A percentile compares a stretch with the other conserved stretches of the same genome.
Evolutionary conservation across 2,888 invertebrate genomes (phyloP).

Genomic region (Melipona bicolor): DNA sequence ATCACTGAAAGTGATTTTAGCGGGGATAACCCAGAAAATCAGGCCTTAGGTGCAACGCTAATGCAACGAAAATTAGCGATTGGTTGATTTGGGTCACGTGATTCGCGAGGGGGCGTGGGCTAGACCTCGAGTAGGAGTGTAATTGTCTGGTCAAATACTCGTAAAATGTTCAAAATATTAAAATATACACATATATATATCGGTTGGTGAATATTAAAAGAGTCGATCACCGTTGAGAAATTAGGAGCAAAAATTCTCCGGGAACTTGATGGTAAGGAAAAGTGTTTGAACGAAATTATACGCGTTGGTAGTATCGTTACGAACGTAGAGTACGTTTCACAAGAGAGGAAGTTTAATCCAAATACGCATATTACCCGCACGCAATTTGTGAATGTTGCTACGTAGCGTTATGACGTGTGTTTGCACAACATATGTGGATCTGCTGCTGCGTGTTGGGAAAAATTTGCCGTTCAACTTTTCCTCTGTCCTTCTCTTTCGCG

Average conservation of each 20-base stretch:
- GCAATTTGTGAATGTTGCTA: slow-evolving; percentile 13
- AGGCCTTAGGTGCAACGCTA: too few relatives aligned
- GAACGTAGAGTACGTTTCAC: neutral
- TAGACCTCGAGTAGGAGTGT: too few relatives aligned
- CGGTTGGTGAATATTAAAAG: too few relatives aligned
- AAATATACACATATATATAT: too few relatives aligned
- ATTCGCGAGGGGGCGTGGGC: too few relatives aligned
- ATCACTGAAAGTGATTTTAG: too few relatives aligned
- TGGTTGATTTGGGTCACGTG: too few relatives aligned
- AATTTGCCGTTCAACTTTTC: neutral
- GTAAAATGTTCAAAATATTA: too few relatives aligned
- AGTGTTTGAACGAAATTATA: neutral
- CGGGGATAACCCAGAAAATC: too few relatives aligned
- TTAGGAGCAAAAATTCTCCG: neutral
- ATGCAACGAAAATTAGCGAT: too few relatives aligned
- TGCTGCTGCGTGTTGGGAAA: neutral
- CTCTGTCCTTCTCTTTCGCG: neutral
- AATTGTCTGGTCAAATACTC: too few relatives aligned
- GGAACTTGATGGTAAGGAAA: neutral
- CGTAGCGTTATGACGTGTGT: neutral
- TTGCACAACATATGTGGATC: neutral
- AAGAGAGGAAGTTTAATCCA: slow-evolving; percentile 11
- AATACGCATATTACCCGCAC: slow-evolving; percentile 3
- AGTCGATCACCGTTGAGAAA: too few relatives aligned
- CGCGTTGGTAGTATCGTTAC: neutral